These are phyloP conservation scores for Siniperca undulata DNA, from an alignment of 2,797 vertebrate genomes.

Conservation along the genomic window DNA sequence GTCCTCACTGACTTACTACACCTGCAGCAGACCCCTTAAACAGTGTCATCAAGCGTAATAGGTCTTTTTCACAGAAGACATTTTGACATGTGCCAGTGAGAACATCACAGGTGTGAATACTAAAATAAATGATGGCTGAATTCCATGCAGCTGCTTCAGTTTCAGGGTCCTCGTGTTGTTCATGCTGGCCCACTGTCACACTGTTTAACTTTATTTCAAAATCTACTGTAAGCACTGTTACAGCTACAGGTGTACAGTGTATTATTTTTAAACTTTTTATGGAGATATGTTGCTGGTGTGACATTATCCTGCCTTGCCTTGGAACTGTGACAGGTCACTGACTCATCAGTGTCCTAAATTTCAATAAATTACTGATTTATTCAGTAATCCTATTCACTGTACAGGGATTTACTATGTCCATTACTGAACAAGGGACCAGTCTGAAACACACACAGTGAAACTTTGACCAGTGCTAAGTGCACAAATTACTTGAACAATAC, in stretches of 20 bases:
- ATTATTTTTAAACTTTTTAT: not conserved
- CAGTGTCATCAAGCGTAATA: not conserved
- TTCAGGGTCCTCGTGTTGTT: not conserved
- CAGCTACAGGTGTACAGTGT: not conserved
- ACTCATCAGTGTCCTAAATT: not conserved
- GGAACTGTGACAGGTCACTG: not conserved
- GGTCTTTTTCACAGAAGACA: not conserved
- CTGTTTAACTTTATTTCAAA: not conserved
- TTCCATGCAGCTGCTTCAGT: not conserved
- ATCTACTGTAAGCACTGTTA: too few species aligned
- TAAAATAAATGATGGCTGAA: not conserved
- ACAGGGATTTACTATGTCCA: not conserved
- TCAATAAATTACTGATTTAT: not conserved
- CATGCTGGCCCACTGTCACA: not conserved
- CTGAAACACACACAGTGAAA: conserved; percentile 27
- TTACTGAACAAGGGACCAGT: conserved; percentile 7
- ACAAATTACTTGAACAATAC: conserved; percentile 40
- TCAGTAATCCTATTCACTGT: not conserved
- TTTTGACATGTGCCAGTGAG: not conserved
- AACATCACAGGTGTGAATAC: not conserved
- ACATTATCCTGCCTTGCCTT: not conserved
- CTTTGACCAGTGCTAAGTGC: conserved; percentile 11
- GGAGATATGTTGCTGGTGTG: not conserved
- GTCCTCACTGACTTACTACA: not conserved
- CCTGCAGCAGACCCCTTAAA: not conserved